Percentiles rank a stretch among this genome's conserved stretches.
These are phyloP conservation scores for Pelusios castaneus DNA, from an alignment of 2,113 vertebrate species.

Conservation along the genomic window DNA sequence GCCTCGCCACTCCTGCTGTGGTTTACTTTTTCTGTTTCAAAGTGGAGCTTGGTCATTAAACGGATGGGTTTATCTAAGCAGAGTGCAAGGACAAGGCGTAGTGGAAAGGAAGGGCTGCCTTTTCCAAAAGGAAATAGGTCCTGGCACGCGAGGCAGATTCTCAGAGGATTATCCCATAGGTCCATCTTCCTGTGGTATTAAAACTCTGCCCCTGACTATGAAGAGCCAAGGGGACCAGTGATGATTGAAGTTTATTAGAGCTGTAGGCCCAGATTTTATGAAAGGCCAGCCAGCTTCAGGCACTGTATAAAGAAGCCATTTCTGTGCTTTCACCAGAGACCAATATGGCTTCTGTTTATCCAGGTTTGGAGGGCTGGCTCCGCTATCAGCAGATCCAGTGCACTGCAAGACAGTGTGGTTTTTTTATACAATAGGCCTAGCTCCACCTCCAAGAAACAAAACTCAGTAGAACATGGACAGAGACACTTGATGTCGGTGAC, in stretches of 20 bases:
- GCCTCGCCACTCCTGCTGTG: fast-evolving
- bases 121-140: fast-evolving
- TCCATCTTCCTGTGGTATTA: neutral
- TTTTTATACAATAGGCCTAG: fast-evolving
- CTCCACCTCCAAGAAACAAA: neutral
- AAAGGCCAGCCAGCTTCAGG: no score
- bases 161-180: neutral
- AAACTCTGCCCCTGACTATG: neutral
- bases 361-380: neutral
- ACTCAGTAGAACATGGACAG: fast-evolving
- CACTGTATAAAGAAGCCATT: neutral
- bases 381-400: neutral
- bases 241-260: neutral
- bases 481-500: fast-evolving
- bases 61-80: neutral
- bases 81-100: fast-evolving
- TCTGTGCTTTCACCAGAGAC: neutral
- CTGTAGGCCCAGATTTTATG: neutral
- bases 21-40: neutral
- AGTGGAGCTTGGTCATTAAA: neutral
- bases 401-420: neutral
- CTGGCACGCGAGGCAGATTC: neutral
- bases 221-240: neutral
- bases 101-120: neutral
- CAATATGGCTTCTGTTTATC: neutral